A percentile compares a stretch with the other conserved stretches of the same genome.
phyloP scores from a whole-genome alignment of 2,113 vertebrate species.

The Megaceryle maxima region DNA sequence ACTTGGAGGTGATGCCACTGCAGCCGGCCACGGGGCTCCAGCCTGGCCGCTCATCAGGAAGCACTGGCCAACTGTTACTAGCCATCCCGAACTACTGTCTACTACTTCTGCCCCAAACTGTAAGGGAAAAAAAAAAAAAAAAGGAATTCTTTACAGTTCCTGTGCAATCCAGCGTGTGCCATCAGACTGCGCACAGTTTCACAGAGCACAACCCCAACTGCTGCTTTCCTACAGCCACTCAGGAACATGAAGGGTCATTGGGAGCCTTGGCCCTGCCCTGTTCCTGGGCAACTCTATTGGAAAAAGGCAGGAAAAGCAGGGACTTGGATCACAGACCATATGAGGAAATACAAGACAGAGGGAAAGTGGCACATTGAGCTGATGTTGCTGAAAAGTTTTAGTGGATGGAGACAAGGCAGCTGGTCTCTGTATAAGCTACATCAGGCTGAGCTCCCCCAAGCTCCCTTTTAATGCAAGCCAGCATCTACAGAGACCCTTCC shows the following conservation, averaged over 20 bases:
- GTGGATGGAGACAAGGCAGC: not conserved
- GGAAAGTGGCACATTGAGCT: fast-evolving
- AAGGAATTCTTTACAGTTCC: not conserved
- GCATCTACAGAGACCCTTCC: not conserved
- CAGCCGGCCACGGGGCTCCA: fast-evolving
- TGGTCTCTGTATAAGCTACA: not conserved
- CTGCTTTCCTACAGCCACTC: fast-evolving
- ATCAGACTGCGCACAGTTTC: fast-evolving
- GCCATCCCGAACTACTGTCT: not conserved
- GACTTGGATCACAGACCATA: fast-evolving
- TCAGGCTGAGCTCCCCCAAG: not conserved
- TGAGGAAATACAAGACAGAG: not conserved
- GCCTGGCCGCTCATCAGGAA: not conserved
- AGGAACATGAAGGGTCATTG: fast-evolving
- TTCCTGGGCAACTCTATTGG: not conserved
- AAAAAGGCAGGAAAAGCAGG: not conserved
- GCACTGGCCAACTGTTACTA: not conserved
- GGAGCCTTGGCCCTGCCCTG: not conserved
- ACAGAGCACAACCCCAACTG: fast-evolving
- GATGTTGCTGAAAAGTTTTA: not conserved
- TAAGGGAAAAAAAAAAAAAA: not conserved
- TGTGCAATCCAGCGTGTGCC: fast-evolving
- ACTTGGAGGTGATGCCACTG: fast-evolving
- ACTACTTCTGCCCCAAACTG: not conserved
- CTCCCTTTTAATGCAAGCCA: not conserved